Evolutionary conservation across 2,888 invertebrate genomes (phyloP).

Genomic region (Mimumesa dahlbomi): DNA sequence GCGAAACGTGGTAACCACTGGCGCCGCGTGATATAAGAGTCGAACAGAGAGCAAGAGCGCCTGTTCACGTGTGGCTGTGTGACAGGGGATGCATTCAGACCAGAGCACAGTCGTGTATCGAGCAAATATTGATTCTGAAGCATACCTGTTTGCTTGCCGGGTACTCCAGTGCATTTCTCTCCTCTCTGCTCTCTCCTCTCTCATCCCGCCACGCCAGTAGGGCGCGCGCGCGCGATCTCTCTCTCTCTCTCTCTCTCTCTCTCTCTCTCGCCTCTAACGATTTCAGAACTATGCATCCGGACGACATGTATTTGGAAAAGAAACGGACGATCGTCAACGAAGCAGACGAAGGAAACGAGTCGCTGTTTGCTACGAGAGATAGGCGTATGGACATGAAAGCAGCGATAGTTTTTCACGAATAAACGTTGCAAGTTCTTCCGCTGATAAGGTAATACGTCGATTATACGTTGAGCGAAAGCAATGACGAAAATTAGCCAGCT

Average conservation of each 20-base stretch:
- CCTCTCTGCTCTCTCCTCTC: constrained; percentile 32
- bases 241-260: too few species aligned
- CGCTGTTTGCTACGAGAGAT: too few species aligned
- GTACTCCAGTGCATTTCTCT: constrained; percentile 42
- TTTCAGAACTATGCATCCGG: constrained; percentile 26
- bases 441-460: too few species aligned
- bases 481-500: too few species aligned
- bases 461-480: too few species aligned
- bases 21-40: constrained; percentile 59
- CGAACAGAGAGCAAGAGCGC: constrained; percentile 36
- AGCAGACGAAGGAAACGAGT: too few species aligned
- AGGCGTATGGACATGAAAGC: too few species aligned
- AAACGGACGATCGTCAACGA: too few species aligned
- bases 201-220: too few species aligned
- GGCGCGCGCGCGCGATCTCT: too few species aligned
- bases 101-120: constrained; percentile 71
- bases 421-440: too few species aligned
- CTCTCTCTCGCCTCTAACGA: constrained; percentile 18
- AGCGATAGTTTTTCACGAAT: too few species aligned
- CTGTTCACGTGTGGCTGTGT: constrained; percentile 37
- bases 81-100: constrained; percentile 69
- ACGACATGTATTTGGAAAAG: constrained; percentile 15
- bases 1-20: constrained; percentile 41
- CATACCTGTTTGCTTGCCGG: constrained; percentile 73
- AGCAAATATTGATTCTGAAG: constrained; percentile 77